phyloP scores from a whole-genome alignment of 2,797 vertebrate species.

The Channallabes apus region DNA sequence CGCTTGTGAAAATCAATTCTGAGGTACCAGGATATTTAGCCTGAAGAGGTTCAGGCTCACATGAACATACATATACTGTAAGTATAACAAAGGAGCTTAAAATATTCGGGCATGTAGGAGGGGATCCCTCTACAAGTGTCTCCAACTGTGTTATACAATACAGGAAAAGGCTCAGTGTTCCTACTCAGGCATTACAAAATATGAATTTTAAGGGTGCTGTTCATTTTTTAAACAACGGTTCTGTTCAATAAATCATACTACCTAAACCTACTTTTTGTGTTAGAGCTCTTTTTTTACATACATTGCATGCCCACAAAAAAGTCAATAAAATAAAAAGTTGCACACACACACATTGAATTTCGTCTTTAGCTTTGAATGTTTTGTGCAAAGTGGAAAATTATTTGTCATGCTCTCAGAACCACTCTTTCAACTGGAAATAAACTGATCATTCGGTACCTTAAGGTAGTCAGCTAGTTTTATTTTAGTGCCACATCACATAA shows the following conservation, averaged over 20 bases:
- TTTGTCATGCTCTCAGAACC: no score
- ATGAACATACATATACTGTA: neutral
- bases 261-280: neutral
- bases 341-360: no score
- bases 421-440: no score
- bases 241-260: neutral
- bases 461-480: no score
- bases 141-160: neutral
- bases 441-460: no score
- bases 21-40: neutral
- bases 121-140: neutral
- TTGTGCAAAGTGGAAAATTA: no score
- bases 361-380: no score
- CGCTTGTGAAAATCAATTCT: neutral
- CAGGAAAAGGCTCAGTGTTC: neutral
- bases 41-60: neutral
- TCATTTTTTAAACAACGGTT: neutral
- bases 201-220: neutral
- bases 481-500: no score
- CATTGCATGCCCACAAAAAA: neutral
- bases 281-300: neutral
- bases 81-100: neutral
- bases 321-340: no score
- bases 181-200: neutral
- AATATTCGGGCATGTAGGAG: neutral